Evolutionary conservation across 2,797 vertebrate species (phyloP), one percentile per base, ranked within the genome.

Genomic region (Lepilemur ruficaudatus): DNA sequence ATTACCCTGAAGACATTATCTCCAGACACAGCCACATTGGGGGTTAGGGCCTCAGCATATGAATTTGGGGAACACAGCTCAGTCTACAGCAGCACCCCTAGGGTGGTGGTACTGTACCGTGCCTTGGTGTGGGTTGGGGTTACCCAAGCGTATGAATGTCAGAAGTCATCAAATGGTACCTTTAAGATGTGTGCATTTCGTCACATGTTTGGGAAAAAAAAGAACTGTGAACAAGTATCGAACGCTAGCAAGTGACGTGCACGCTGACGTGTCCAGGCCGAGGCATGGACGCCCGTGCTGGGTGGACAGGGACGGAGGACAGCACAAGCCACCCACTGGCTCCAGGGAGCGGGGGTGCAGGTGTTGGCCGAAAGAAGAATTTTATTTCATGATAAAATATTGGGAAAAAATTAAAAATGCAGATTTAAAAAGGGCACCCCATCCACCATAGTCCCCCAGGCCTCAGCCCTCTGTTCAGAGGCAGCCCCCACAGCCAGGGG

Each of bases 291-390:
- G 32, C 28, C 41, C 59, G 15, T 3, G 43, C 7, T 17, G 13
- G 22, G 30, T 1, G 43, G 32, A n/a, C 46, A 23, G 12, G 32
- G 13, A 32, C 4, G 8, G 22, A 20, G 2, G 11, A 4, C 25
- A 61, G 50, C 6, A 32, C 5, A 35, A 30, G 0, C 35, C n/a
- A 17, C 7, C 6, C 1, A 6, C 25, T 9, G 57, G 48, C 22
- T 55, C 59, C 43, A 5, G 43, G 28, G 2, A 22, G 6, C 2
- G 0, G 41, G n/a, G 2, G 12, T 2, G 15, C 4, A 8, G 32
- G 38, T 13, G 7, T 7, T 32, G 61, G 1, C 43, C 8, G 32
- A 82, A 82, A 48, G 23, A 69, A 85, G n/a, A 2, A 38, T 38
- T 38, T 38, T 38, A 38, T 38, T 38, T 43, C 2, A 0, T 48